Evolutionary conservation across 2,888 invertebrate species (phyloP).

Genomic region (Nomada ferruginata): DNA sequence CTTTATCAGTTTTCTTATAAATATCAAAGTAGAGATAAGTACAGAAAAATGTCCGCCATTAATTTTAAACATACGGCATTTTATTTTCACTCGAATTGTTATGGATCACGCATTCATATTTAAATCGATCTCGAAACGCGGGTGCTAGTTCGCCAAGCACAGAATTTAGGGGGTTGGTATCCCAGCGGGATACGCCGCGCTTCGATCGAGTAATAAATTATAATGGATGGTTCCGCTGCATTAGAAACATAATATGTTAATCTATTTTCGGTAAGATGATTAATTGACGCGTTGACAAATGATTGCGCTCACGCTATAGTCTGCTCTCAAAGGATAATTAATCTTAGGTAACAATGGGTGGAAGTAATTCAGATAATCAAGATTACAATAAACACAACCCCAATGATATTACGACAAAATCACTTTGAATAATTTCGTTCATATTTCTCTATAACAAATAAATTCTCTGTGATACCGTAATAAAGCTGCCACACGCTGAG

Average conservation of each 20-base stretch:
- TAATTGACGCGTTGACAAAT: conserved; percentile 62
- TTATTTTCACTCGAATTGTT: too few relatives aligned
- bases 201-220: conserved; percentile 53
- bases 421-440: too few relatives aligned
- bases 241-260: conserved; percentile 56
- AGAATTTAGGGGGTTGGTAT: background rate
- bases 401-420: background rate
- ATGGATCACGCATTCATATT: background rate
- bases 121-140: background rate
- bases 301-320: conserved; percentile 22
- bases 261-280: conserved; percentile 53
- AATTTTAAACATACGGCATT: too few relatives aligned
- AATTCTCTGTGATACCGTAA: too few relatives aligned
- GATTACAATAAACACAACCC: background rate
- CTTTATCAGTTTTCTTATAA: too few relatives aligned
- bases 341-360: conserved; percentile 21
- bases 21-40: too few relatives aligned
- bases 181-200: background rate
- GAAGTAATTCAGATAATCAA: background rate
- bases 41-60: too few relatives aligned
- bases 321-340: conserved; percentile 36
- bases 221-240: conserved; percentile 48
- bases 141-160: background rate
- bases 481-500: too few relatives aligned
- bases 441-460: too few relatives aligned